These are phyloP conservation scores for Cuculus canorus DNA, from an alignment of 2,797 vertebrate genomes.

Conservation along the genomic window DNA sequence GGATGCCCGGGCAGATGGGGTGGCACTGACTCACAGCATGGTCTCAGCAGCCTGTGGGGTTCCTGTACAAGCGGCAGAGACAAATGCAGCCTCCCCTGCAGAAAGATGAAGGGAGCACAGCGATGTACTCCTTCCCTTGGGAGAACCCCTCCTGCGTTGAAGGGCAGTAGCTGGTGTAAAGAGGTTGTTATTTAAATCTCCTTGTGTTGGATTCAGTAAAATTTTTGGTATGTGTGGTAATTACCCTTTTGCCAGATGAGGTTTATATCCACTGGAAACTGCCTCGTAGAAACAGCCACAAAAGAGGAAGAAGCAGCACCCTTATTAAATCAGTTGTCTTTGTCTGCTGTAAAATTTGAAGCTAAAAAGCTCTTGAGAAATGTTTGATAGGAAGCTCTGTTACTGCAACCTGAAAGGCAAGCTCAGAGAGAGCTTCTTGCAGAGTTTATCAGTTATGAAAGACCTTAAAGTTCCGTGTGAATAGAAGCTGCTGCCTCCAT, in stretches of 20 bases:
- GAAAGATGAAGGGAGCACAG: not conserved
- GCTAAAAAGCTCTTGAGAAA: conserved; percentile 35
- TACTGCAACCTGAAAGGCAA: conserved; percentile 34
- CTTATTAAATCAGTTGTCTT: conserved; percentile 38
- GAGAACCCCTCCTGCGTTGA: not conserved
- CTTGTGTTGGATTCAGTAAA: not conserved
- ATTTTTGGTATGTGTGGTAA: not conserved
- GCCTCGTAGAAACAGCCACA: not conserved
- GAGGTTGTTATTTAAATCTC: conserved; percentile 38
- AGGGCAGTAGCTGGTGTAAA: not conserved
- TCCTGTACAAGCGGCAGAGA: not conserved
- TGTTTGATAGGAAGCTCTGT: not conserved
- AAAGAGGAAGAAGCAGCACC: conserved; percentile 14
- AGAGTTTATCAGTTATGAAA: not conserved
- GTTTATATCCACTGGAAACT: not conserved
- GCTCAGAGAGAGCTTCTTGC: not conserved
- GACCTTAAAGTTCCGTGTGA: not conserved
- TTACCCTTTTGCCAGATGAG: conserved; percentile 3
- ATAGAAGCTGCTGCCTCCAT: not conserved
- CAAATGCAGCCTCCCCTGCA: not conserved
- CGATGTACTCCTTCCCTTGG: not conserved
- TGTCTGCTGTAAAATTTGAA: conserved; percentile 21
- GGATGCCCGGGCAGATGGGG: not conserved
- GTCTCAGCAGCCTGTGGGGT: not conserved
- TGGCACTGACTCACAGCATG: conserved; percentile 6